Percentiles rank a stretch among this genome's conserved stretches.
Conservation (phyloP, 1,140 invertebrate species). For the Drosophila littoralis region DNA sequence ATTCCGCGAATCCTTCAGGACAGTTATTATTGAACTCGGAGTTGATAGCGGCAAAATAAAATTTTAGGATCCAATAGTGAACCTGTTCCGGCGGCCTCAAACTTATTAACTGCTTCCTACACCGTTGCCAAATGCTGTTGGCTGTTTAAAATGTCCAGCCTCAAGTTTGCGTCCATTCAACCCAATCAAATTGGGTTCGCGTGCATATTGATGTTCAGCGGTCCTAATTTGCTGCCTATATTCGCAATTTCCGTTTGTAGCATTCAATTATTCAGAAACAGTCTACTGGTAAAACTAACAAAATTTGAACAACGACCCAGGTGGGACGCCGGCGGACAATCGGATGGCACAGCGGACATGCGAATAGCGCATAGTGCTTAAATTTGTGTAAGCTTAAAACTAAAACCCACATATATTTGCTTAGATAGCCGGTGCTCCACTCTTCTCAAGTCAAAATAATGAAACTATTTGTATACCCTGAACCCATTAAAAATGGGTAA, state of each 20-base stretch:
- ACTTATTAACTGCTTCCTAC: neutral
- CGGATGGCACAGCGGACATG: neutral
- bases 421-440: too few relatives aligned
- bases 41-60: too few relatives aligned
- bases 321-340: neutral
- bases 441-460: too few relatives aligned
- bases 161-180: neutral
- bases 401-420: too few relatives aligned
- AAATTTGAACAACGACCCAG: neutral
- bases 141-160: neutral
- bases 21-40: too few relatives aligned
- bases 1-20: too few relatives aligned
- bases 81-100: neutral
- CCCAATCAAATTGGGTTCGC: neutral
- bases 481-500: too few relatives aligned
- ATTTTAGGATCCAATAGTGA: too few relatives aligned
- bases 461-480: too few relatives aligned
- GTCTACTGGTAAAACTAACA: slow-evolving; percentile 1
- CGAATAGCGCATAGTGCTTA: neutral
- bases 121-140: too few relatives aligned
- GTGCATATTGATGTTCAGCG: neutral
- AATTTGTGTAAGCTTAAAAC: neutral
- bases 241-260: slow-evolving; percentile 13
- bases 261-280: slow-evolving; percentile 12
- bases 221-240: slow-evolving; percentile 4